These are phyloP conservation scores for Psophia crepitans DNA, from an alignment of 2,113 vertebrate genomes.

Conservation along the genomic window DNA sequence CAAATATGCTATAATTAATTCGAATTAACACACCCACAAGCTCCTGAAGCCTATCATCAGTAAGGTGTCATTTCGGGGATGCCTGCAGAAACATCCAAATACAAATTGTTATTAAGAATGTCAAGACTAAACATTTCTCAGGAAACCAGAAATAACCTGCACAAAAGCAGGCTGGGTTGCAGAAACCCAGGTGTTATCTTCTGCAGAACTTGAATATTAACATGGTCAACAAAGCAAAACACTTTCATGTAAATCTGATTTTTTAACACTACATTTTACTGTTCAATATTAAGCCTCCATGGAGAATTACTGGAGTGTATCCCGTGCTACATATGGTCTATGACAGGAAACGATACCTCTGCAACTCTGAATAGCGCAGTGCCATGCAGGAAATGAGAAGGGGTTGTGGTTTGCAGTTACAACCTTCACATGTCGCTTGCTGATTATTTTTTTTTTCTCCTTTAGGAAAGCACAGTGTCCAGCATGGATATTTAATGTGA, in stretches of 20 bases:
- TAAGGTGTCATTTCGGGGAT: not conserved
- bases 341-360: not conserved
- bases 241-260: not conserved
- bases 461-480: not conserved
- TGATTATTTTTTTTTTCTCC: not conserved
- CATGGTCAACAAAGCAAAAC: not conserved
- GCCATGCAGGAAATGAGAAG: not conserved
- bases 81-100: not conserved
- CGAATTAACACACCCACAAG: slow-evolving; percentile 19
- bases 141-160: not conserved
- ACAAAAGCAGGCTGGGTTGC: not conserved
- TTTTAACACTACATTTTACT: not conserved
- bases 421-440: not conserved
- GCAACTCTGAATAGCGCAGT: not conserved
- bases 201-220: not conserved
- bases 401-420: not conserved
- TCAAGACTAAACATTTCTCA: not conserved
- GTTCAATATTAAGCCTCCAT: not conserved
- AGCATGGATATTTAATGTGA: not conserved
- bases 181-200: not conserved
- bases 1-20: slow-evolving; percentile 36
- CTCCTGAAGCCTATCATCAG: not conserved
- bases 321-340: not conserved
- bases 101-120: not conserved
- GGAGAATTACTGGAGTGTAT: not conserved